These are phyloP conservation scores for Athripsodes cinereus DNA, from an alignment of 2,888 invertebrate genomes.

Conservation along the genomic window DNA sequence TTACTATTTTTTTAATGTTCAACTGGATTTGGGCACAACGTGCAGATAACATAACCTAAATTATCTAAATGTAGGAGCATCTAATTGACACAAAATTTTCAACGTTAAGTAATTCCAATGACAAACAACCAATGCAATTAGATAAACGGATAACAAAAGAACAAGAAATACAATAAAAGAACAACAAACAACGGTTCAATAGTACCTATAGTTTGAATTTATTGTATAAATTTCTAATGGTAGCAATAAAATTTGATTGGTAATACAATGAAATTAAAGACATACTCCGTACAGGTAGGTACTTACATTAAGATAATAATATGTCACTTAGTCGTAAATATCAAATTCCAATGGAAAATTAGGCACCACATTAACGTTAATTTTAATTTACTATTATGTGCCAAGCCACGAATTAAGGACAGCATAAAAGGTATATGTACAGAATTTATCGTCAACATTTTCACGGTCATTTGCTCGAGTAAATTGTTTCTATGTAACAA, in stretches of 20 bases:
- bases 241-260: neutral
- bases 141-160: too few species aligned
- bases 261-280: neutral
- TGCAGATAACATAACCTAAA: too few species aligned
- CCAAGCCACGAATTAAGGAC: neutral
- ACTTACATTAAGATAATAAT: neutral
- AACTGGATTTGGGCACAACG: too few species aligned
- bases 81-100: too few species aligned
- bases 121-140: too few species aligned
- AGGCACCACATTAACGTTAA: neutral
- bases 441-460: neutral
- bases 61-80: too few species aligned
- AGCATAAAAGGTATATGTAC: neutral
- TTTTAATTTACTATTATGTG: conserved; percentile 1
- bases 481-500: neutral
- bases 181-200: too few species aligned
- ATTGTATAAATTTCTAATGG: too few species aligned
- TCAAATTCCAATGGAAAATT: conserved; percentile 1
- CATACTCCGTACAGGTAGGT: neutral
- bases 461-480: neutral
- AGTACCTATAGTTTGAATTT: too few species aligned
- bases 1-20: too few species aligned
- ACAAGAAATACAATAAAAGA: too few species aligned
- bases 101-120: too few species aligned
- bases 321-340: neutral